Base-by-base conservation (phyloP, 1,140 invertebrate species). In the Cydia amplana region DNA sequence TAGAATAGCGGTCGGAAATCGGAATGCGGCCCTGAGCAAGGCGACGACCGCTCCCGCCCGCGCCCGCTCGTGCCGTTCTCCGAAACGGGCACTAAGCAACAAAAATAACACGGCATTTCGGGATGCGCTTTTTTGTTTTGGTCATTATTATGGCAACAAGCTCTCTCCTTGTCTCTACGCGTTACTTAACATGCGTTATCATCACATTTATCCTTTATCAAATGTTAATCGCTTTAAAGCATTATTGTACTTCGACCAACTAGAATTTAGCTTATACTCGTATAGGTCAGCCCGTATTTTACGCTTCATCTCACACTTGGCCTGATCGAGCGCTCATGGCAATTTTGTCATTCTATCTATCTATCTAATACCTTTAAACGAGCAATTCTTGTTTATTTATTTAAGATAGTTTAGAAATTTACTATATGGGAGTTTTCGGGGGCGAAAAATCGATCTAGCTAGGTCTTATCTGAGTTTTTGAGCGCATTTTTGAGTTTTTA, bases 31-130 rank as follows among this genome's bases (percentile, higher is more conserved):
- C 83, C 90, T 85, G 87, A 72, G 63, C 82, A 82, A 86, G 90
- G 84, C 88, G 87, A 89, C 89, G 90, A 91, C 90, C 90, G 86
- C 83, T 87, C 85, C 87, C 83, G 84, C 86, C 87, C 85, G 82
- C 83, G 79, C 80, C 79, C 82, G 77, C 84, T 85, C 80, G 82
- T 80, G 80, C 87, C 85, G 85, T 89, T 90, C 89, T 91, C 85
- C 85, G 88, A 92, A 92, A 83, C 84, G 86, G 88, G 85, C 85
- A 87, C 88, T 87, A 87, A 83, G 82, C 86, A 91, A 91, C 89
- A 85, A 91, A 91, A 92, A 92, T 91, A 91, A 90, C 85, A 81
- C 78, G 78, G 77, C 84, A 80, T 91, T 87, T 91, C 81, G 86
- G 86, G 87, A 89, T 89, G 86, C 84, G 84, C 85, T 89, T 89